Evolutionary conservation across 1,140 invertebrate genomes (phyloP), one percentile per base, ranked within the genome.

Genomic region (Teleogryllus occipitalis): DNA sequence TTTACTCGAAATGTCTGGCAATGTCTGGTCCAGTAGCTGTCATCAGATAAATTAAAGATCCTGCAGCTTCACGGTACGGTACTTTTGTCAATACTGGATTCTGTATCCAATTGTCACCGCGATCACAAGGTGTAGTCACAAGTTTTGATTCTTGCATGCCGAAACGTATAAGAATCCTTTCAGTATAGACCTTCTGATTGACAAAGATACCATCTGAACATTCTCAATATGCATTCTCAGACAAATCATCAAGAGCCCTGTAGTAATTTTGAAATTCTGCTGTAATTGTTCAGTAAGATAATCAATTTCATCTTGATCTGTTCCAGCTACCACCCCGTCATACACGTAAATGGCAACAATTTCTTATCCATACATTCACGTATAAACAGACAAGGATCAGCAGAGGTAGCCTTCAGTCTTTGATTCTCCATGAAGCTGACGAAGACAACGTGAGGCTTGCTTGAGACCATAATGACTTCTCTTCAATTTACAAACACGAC

Each of bases 351-450:
- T 72, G 6, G 65, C n/a, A n/a, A 72, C 65, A 15, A 72, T 72
- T 72, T 72, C 65, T 72, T 72, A n/a, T n/a, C 6, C 14, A 14
- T 72, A n/a, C 65, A n/a, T 72, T 1, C 14, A 72, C n/a, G 6
- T n/a, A 72, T n/a, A n/a, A 72, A 72, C 65, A 72, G 65, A 72
- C 65, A 72, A 12, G 65, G 65, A 72, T 72, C 65, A n/a, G 65
- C 65, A 12, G 65, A 12, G n/a, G 10, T 72, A n/a, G 65, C 65
- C n/a, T 72, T 72, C 65, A 72, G 65, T n/a, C n/a, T n/a, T 72
- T 72, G 65, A 10, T 72, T 72, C n/a, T 72, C n/a, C 65, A 72
- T 72, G 65, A 72, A 72, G n/a, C n/a, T n/a, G 10, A 72, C 65
- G n/a, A 72, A 72, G n/a, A 72, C 65, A 72, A 12, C 65, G 10